Evolutionary conservation across 2,797 vertebrate species (phyloP).

Genomic region (Pseudotriccus pelzelni): DNA sequence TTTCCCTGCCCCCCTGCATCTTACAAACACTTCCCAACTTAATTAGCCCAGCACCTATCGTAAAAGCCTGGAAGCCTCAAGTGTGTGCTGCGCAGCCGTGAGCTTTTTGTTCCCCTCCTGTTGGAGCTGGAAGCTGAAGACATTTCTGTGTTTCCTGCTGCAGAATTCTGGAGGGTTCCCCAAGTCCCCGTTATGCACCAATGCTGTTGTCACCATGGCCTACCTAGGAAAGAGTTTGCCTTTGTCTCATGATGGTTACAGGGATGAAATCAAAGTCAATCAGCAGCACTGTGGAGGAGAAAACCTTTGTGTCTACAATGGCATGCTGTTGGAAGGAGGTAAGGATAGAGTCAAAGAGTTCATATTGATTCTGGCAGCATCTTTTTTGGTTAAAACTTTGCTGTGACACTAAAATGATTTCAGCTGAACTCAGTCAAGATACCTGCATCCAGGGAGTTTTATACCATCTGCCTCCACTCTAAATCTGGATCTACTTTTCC

Average conservation of each 20-base stretch:
- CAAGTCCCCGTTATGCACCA: conserved; percentile 79
- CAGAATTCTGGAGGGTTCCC: conserved; percentile 79
- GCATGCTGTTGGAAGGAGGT: conserved; percentile 89
- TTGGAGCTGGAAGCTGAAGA: not conserved
- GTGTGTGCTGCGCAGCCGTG: accelerated
- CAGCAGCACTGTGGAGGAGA: conserved; percentile 97
- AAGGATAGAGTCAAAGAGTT: conserved; percentile 30
- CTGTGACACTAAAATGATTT: conserved; percentile 44
- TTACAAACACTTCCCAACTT: not conserved
- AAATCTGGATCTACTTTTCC: conserved; percentile 52
- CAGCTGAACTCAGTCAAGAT: conserved; percentile 29
- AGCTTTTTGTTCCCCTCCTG: not conserved
- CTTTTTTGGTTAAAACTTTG: conserved; percentile 3
- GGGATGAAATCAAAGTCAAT: conserved; percentile 90
- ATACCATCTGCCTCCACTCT: conserved; percentile 38
- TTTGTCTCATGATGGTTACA: conserved; percentile 80
- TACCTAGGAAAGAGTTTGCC: conserved; percentile 88
- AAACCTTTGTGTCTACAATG: conserved; percentile 92
- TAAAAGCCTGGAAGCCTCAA: not conserved
- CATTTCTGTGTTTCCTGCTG: not conserved
- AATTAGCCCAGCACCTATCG: not conserved
- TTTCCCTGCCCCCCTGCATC: not conserved
- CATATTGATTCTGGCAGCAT: not conserved
- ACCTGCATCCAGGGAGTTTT: conserved; percentile 29
- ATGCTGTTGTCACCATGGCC: conserved; percentile 85